These are phyloP conservation scores for Nesospiza acunhae DNA, from an alignment of 2,113 vertebrate species.

Conservation along the genomic window DNA sequence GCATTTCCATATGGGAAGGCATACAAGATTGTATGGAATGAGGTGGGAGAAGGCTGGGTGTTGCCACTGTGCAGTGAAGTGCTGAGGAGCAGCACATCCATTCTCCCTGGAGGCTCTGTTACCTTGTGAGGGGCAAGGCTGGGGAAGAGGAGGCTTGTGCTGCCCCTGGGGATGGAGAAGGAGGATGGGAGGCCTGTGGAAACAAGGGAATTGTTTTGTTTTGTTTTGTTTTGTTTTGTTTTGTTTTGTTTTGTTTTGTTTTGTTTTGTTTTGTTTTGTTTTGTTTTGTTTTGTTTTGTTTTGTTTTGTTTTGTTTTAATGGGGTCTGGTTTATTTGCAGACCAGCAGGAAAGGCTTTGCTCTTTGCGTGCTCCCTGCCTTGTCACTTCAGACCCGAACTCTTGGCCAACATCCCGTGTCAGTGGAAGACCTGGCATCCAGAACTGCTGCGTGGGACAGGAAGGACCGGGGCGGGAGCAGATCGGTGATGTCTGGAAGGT, in stretches of 20 bases:
- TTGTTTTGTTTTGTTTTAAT: background rate
- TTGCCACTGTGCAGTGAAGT: background rate
- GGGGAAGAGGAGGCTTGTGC: background rate
- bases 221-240: no score
- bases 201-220: background rate
- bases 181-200: background rate
- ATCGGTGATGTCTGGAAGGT: background rate
- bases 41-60: background rate
- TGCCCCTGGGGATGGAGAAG: background rate
- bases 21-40: background rate
- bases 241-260: no score
- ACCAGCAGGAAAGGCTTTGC: background rate
- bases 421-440: background rate
- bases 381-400: background rate
- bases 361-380: background rate
- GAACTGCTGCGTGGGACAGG: background rate
- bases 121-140: background rate
- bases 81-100: background rate
- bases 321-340: background rate
- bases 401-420: background rate
- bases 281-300: no score
- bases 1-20: background rate
- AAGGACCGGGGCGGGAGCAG: background rate
- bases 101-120: background rate
- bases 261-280: no score